Conservation (phyloP, 2,888 invertebrate species). For the Polymixis flavicincta region DNA sequence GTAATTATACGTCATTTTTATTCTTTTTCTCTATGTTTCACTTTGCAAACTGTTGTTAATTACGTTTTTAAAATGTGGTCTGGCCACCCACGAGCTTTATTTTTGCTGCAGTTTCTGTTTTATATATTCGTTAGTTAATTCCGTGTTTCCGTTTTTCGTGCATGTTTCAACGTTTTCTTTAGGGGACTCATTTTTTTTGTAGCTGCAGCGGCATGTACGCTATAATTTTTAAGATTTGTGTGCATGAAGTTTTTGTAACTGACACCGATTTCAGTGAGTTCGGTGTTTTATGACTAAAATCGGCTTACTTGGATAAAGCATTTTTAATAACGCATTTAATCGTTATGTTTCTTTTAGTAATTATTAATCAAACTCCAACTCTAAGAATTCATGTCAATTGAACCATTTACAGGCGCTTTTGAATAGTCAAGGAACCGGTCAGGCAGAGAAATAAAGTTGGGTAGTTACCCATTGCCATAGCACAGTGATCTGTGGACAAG, state of each 20-base stretch:
- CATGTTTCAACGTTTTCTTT: conserved; percentile 17
- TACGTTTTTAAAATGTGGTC: conserved; percentile 39
- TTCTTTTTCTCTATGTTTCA: conserved; percentile 42
- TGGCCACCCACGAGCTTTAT: conserved; percentile 6
- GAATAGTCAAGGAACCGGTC: too few relatives aligned
- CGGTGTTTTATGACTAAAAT: background rate
- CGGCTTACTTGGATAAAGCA: too few relatives aligned
- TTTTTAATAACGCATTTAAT: background rate
- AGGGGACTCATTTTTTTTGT: background rate
- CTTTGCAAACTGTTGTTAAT: conserved; percentile 34
- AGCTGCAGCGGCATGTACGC: background rate
- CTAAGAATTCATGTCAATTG: too few relatives aligned
- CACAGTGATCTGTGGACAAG: too few relatives aligned
- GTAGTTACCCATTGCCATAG: too few relatives aligned
- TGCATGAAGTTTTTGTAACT: background rate
- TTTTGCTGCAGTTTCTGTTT: conserved; percentile 23
- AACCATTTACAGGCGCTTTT: too few relatives aligned
- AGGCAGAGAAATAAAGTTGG: too few relatives aligned
- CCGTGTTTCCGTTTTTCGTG: conserved; percentile 9
- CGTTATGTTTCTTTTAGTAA: background rate
- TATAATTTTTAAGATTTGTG: background rate
- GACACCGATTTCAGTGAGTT: background rate
- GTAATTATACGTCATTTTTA: conserved; percentile 53
- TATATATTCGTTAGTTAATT: conserved; percentile 43
- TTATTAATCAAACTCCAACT: background rate